phyloP scores from a whole-genome alignment of 2,888 invertebrate species.

The Netelia melanura region DNA sequence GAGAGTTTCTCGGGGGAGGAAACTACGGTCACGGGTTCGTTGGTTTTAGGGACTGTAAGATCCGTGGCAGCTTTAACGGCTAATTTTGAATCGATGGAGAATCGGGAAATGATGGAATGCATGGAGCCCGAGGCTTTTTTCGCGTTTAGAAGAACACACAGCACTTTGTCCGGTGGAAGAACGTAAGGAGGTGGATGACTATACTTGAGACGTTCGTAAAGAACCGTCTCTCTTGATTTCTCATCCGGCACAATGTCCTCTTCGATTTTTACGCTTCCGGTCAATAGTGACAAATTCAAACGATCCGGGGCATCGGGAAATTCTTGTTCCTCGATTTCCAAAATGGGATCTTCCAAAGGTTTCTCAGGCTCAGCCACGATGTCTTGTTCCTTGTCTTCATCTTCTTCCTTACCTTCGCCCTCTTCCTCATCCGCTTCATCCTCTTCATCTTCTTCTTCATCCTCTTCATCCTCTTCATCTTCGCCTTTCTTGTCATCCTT shows the following conservation, averaged over 20 bases:
- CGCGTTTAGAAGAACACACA: slow-evolving; percentile 78
- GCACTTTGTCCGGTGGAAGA: slow-evolving; percentile 76
- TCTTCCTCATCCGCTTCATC: slow-evolving; percentile 64
- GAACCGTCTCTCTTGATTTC: slow-evolving; percentile 68
- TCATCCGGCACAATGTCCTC: slow-evolving; percentile 64
- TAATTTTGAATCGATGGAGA: slow-evolving; percentile 81
- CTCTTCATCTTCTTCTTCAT: slow-evolving; percentile 33
- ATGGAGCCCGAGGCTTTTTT: slow-evolving; percentile 80
- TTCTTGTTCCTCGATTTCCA: slow-evolving; percentile 73
- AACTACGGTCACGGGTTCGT: slow-evolving; percentile 54
- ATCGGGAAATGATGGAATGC: slow-evolving; percentile 81
- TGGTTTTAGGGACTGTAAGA: slow-evolving; percentile 56
- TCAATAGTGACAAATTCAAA: slow-evolving; percentile 79
- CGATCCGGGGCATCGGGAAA: slow-evolving; percentile 77
- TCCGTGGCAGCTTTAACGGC: slow-evolving; percentile 76
- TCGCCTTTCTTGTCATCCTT: slow-evolving; percentile 44
- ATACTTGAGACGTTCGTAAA: slow-evolving; percentile 79
- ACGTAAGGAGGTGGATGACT: slow-evolving; percentile 80
- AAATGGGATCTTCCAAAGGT: slow-evolving; percentile 71
- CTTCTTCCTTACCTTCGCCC: slow-evolving; percentile 49
- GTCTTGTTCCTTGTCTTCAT: slow-evolving; percentile 42
- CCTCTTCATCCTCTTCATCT: slow-evolving; percentile 42
- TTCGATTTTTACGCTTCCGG: slow-evolving; percentile 76
- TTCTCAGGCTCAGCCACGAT: slow-evolving; percentile 60
- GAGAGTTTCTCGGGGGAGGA: slow-evolving; percentile 56